These are phyloP conservation scores for Porites evermanni DNA, from an alignment of 92 coral and sea anemone genomes.

Conservation along the genomic window DNA sequence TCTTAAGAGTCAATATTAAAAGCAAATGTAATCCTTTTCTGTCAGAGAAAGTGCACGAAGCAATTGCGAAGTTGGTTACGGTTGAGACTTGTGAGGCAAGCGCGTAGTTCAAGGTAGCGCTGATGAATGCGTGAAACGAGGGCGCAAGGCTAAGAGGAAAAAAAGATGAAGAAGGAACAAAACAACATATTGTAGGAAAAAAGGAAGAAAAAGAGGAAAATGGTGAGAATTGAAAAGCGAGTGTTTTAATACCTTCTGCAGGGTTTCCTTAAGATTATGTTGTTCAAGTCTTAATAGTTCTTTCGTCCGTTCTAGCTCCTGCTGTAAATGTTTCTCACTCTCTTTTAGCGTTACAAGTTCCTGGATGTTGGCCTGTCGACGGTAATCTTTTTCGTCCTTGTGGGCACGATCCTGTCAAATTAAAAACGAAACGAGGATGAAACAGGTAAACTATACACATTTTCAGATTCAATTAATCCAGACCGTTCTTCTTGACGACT, in stretches of 20 bases:
- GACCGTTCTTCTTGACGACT: too few species aligned
- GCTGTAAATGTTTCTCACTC: constrained; percentile 81
- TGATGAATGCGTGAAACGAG: too few species aligned
- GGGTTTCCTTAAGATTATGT: constrained; percentile 74
- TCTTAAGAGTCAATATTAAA: too few species aligned
- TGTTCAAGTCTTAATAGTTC: constrained; percentile 83
- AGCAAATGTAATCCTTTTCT: too few species aligned
- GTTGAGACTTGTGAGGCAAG: too few species aligned
- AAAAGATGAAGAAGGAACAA: too few species aligned
- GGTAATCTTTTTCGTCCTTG: constrained; percentile 89
- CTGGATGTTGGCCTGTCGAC: constrained; percentile 93
- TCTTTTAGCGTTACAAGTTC: constrained; percentile 93
- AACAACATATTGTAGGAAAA: background rate
- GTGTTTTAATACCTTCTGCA: constrained; percentile 74
- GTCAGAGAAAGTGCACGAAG: too few species aligned
- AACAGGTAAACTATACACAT: too few species aligned
- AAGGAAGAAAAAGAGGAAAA: background rate
- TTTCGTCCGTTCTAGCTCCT: constrained; percentile 77
- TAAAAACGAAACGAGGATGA: background rate
- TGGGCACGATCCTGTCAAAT: constrained; percentile 87
- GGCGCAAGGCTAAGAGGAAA: too few species aligned
- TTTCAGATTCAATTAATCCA: too few species aligned
- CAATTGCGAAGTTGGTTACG: too few species aligned
- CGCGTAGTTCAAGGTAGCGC: too few species aligned
- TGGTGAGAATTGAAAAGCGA: background rate